Evolutionary conservation across 2,888 invertebrate genomes (phyloP), one percentile per base, ranked within the genome.

Genomic region (Meiosimyza decipiens): DNA sequence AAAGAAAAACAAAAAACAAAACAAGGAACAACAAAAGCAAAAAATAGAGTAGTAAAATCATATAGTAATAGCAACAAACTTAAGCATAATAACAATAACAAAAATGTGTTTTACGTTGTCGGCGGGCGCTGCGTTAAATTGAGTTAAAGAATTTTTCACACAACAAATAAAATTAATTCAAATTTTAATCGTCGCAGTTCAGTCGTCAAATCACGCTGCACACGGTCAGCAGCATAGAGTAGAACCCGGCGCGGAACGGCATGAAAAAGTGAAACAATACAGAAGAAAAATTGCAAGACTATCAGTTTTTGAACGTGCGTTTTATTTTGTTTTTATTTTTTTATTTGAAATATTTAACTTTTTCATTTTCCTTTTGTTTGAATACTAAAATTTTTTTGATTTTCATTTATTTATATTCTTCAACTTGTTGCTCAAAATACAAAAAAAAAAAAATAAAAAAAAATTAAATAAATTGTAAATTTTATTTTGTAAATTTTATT

Each of bases 131-230:
- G 57, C 67, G 18, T 18, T 18, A 22, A 47, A 16, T 68, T 57
- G 69, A 28, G 54, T 60, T 69, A 63, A 70, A 70, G 52, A 62
- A 67, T 70, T 63, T 70, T 63, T 62, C 68, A 40, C 40, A 40
- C 51, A 54, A 59, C 70, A 52, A 70, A 70, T 70, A 47, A 70
- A 70, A 70, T 70, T 70, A 70, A 70, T 70, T 70, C 63, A 63
- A 54, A 63, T 70, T 70, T 70, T 77, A 72, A 74, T 73, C 71
- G 73, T 74, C 74, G 72, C 70, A 70, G 70, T 51, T 73, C 70
- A 70, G 70, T 51, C 63, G 62, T 13, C 52, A 71, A 72, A 71
- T 65, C 69, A 60, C 68, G 72, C 72, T 76, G 77, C 71, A 74
- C 71, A 51, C 60, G 49, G 51, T 51, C 51, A 18, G 57, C 40